Evolutionary conservation across 1,140 invertebrate genomes (phyloP), one percentile per base, ranked within the genome.

Genomic region (Danaus plexippus): DNA sequence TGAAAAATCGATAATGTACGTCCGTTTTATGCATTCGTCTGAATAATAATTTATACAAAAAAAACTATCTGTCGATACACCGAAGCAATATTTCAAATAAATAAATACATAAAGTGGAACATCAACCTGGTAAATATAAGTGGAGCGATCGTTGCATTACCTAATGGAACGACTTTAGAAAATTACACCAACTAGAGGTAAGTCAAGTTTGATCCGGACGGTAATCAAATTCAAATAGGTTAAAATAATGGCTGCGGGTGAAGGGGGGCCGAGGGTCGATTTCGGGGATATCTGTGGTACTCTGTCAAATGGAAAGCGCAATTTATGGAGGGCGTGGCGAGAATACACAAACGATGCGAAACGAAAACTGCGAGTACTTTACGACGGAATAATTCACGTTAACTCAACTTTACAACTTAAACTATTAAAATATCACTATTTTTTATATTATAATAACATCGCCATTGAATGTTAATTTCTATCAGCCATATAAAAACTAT

Each of bases 141-240:
- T 43, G 52, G 51, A 53, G 43, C 42, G 63, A 66, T 61, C 50
- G 59, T 57, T 63, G 66, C 53, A 63, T 73, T 70, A 67, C 56
- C 53, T 63, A 63, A 67, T 66, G 64, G 64, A 64, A 69, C 70
- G 65, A 67, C 69, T 68, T 59, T 53, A 52, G 65, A 57, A 74
- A 72, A 77, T 72, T 72, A 63, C 61, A 49, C 48, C 54, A 55
- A 54, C 42, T 52, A 44, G 22, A 47, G 47, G 43, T 49, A 50
- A 41, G 44, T 63, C 52, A 52, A 65, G 62, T 64, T 67, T 58
- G 54, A 63, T 60, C 56, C 45, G 45, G 52, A 47, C 43, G 43
- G 55, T 62, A 65, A 67, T 69, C 63, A 63, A 66, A 69, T 72
- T 67, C 59, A 61, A 72, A 65, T 67, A 60, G 58, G 63, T 67